Conservation (phyloP, 2,797 vertebrate genomes). For the Notoglanidium macrostoma region DNA sequence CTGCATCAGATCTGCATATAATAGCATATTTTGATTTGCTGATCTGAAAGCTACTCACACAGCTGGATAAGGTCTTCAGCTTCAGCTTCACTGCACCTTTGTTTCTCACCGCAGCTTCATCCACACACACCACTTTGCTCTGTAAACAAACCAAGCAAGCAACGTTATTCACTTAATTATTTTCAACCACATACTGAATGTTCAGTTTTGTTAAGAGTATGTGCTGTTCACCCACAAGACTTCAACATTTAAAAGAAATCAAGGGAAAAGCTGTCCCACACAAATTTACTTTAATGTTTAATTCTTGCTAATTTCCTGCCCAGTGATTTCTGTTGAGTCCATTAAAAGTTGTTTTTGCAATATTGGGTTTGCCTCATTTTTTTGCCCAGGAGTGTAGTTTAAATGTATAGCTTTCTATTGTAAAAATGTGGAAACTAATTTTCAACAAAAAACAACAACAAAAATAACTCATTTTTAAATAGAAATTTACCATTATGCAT, state of each 20-base stretch:
- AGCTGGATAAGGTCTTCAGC: constrained; percentile 68
- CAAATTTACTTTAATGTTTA: no score
- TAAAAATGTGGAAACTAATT: background rate
- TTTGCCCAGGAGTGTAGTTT: background rate
- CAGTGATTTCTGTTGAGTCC: no score
- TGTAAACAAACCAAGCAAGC: constrained; percentile 47
- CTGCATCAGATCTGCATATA: background rate
- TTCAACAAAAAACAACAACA: background rate
- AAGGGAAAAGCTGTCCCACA: no score
- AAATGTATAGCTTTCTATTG: background rate
- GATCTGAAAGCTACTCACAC: constrained; percentile 67
- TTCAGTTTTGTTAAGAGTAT: background rate
- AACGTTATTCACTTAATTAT: background rate
- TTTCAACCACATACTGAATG: constrained; percentile 1
- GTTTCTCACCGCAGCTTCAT: constrained; percentile 65
- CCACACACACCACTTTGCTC: constrained; percentile 70
- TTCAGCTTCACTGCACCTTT: constrained; percentile 72
- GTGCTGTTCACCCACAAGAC: background rate
- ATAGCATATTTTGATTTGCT: background rate
- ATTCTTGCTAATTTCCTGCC: no score
- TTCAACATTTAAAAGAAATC: no score
- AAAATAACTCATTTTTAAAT: no score
- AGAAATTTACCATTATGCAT: background rate
- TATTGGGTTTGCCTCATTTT: no score
- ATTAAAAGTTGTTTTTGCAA: no score